Percentiles rank a stretch among this genome's conserved stretches.
Evolutionary conservation across 35 echinoderm and acorn worm species (phyloP).

Genomic region (Patiria miniata): DNA sequence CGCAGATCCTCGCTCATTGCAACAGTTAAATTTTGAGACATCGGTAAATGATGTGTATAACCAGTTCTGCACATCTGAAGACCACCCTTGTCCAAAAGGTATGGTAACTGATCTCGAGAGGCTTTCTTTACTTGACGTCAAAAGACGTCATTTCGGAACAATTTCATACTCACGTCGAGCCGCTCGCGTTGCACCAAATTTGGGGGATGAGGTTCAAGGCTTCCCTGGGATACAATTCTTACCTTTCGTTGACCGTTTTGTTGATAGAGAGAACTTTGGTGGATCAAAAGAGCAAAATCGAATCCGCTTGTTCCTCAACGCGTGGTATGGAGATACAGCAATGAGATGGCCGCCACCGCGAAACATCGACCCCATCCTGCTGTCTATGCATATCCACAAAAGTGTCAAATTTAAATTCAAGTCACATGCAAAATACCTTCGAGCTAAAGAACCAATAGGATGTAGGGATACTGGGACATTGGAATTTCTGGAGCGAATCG

Average conservation of each 20-base stretch:
- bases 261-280: not conserved
- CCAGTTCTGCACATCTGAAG: not conserved
- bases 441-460: not conserved
- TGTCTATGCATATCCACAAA: not conserved
- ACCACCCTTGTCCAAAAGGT: not conserved
- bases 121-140: not conserved
- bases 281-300: not conserved
- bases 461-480: too few species aligned
- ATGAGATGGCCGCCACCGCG: not conserved
- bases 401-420: not conserved
- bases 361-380: not conserved
- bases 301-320: not conserved
- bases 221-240: not conserved
- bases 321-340: slow-evolving; percentile 4
- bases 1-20: not conserved
- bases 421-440: not conserved
- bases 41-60: not conserved
- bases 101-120: not conserved
- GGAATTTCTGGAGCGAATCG: not conserved
- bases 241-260: not conserved
- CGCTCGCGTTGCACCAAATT: not conserved
- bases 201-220: slow-evolving; percentile 1
- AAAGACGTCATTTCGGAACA: not conserved
- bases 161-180: not conserved
- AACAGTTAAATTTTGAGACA: not conserved